A percentile compares a stretch with the other conserved stretches of the same genome.
These are phyloP conservation scores for Chlorospingus semifuscus DNA, from an alignment of 2,797 vertebrate species.

Conservation along the genomic window DNA sequence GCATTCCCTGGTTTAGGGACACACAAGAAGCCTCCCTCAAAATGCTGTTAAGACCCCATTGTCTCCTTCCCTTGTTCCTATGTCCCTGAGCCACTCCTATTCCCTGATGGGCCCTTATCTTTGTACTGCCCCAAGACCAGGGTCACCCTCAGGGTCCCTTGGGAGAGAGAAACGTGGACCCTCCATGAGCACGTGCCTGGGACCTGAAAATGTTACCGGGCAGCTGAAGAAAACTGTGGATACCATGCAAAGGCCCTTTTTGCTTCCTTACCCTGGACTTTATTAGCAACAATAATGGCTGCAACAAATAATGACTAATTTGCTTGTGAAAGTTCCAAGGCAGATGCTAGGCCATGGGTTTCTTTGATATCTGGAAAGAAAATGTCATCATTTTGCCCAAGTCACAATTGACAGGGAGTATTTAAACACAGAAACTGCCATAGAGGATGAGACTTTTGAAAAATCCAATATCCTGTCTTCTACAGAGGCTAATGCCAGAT, in stretches of 20 bases:
- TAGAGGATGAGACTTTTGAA: rapidly evolving
- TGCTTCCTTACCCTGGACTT: not conserved
- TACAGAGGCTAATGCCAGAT: not conserved
- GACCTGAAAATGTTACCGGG: not conserved
- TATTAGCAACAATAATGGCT: not conserved
- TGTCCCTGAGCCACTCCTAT: not conserved
- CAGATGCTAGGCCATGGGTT: not conserved
- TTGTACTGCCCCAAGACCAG: not conserved
- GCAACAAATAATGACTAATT: not conserved
- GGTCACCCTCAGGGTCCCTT: not conserved
- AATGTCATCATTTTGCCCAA: not conserved
- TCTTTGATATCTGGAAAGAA: not conserved
- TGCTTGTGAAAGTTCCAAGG: not conserved
- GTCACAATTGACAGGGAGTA: not conserved
- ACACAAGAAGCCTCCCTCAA: not conserved
- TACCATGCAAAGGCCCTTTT: not conserved
- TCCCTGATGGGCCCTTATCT: not conserved
- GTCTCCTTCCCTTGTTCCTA: not conserved
- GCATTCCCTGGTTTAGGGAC: not conserved
- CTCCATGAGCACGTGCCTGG: not conserved
- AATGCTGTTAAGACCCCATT: not conserved
- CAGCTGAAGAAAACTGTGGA: not conserved
- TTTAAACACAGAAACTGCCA: not conserved
- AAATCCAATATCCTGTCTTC: not conserved
- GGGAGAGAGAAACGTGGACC: not conserved